Percentiles rank a stretch among this genome's conserved stretches.
phyloP scores from a whole-genome alignment of 2,888 invertebrate species.

The Bombyx huttoni region DNA sequence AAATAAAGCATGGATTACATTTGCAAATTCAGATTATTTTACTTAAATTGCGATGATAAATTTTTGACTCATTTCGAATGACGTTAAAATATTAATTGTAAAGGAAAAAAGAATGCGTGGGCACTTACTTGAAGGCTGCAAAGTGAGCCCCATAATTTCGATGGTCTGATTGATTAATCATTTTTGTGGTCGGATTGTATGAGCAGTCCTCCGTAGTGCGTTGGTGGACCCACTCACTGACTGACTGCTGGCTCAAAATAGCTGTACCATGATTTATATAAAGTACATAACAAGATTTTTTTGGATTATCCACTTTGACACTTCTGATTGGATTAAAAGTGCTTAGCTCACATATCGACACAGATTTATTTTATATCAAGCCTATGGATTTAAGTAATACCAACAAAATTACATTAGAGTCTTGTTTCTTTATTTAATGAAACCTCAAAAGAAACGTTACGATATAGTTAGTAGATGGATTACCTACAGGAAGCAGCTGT shows the following conservation, averaged over 20 bases:
- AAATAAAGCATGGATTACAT: too few relatives aligned
- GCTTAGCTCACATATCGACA: conserved; percentile 37
- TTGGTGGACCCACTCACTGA: conserved; percentile 46
- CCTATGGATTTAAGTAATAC: neutral
- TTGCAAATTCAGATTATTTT: too few relatives aligned
- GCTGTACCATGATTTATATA: conserved; percentile 41
- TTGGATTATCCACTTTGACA: conserved; percentile 47
- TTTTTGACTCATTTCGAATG: too few relatives aligned
- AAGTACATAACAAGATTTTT: conserved; percentile 47
- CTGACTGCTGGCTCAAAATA: conserved; percentile 46
- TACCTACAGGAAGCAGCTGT: too few relatives aligned
- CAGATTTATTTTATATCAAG: conserved; percentile 45
- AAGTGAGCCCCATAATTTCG: conserved; percentile 50
- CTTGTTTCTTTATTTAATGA: neutral
- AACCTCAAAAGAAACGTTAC: neutral
- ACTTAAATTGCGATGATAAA: too few relatives aligned
- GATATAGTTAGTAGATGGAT: neutral
- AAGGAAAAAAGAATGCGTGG: too few relatives aligned
- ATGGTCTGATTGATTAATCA: conserved; percentile 48
- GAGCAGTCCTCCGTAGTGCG: conserved; percentile 67
- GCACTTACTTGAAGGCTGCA: conserved; percentile 48
- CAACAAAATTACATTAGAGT: conserved; percentile 1
- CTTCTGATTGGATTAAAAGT: conserved; percentile 59
- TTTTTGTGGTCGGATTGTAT: conserved; percentile 22
- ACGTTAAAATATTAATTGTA: too few relatives aligned